phyloP scores from a whole-genome alignment of 2,888 invertebrate genomes.

The Vannuccia rotundouncinata region DNA sequence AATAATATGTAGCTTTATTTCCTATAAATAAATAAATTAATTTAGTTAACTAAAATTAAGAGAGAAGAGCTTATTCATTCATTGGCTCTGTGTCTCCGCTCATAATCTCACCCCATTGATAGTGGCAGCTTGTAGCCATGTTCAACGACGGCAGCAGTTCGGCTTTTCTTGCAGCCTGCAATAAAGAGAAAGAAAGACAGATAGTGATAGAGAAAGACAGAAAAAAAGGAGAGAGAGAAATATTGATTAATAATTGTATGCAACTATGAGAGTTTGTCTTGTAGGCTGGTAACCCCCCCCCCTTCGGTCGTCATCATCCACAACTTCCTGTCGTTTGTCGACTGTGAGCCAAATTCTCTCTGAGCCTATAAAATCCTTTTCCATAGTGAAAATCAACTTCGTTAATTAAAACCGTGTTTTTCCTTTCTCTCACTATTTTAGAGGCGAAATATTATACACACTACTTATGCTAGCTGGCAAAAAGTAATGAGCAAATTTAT shows the following conservation, averaged over 20 bases:
- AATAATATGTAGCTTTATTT: too few relatives aligned
- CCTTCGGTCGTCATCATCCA: background rate
- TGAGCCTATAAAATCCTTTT: background rate
- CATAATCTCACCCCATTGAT: background rate
- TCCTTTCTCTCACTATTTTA: background rate
- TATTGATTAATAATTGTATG: background rate
- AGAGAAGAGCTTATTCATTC: too few relatives aligned
- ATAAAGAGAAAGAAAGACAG: background rate
- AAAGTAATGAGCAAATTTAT: slow-evolving; percentile 14
- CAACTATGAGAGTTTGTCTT: background rate
- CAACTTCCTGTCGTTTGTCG: slow-evolving; percentile 5
- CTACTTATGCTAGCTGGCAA: background rate
- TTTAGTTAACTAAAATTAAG: too few relatives aligned
- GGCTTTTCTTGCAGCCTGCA: slow-evolving; percentile 11
- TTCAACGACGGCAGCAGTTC: background rate
- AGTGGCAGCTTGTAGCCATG: slow-evolving; percentile 6
- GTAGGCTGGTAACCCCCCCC: too few relatives aligned
- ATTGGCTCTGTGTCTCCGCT: too few relatives aligned
- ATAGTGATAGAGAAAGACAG: background rate
- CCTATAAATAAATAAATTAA: too few relatives aligned
- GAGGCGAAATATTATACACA: background rate
- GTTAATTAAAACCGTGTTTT: background rate
- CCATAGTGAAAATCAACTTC: background rate
- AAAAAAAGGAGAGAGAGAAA: background rate
- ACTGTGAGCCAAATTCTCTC: background rate